phyloP scores from a whole-genome alignment of 2,797 vertebrate species.

The Todus mexicanus region DNA sequence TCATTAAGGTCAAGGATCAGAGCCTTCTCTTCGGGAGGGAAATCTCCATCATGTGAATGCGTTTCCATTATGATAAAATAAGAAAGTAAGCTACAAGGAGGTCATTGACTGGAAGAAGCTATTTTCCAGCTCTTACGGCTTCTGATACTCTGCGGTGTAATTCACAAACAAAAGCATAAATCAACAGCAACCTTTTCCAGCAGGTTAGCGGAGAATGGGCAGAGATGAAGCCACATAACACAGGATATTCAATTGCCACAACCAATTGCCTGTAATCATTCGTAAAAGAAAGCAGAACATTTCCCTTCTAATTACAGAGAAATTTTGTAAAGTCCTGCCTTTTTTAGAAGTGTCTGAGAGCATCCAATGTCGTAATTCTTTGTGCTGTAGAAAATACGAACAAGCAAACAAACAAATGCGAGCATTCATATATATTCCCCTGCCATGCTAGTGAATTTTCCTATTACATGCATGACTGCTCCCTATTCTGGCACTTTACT shows the following conservation, averaged over 20 bases:
- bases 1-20: constrained; percentile 50
- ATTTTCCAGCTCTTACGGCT: constrained; percentile 51
- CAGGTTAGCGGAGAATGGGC: constrained; percentile 4
- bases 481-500: constrained; percentile 12
- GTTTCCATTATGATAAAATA: constrained; percentile 61
- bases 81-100: constrained; percentile 48
- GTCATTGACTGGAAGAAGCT: constrained; percentile 57
- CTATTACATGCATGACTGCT: constrained; percentile 54
- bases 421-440: constrained; percentile 2
- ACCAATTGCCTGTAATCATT: constrained; percentile 39
- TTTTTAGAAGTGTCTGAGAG: neutral
- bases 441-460: constrained; percentile 34
- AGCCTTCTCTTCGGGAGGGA: constrained; percentile 10
- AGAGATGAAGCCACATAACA: constrained; percentile 19
- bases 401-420: constrained; percentile 32
- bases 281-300: constrained; percentile 47
- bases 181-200: constrained; percentile 51
- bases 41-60: constrained; percentile 33
- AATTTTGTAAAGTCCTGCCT: neutral
- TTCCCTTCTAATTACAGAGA: neutral
- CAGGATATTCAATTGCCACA: constrained; percentile 40
- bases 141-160: constrained; percentile 38
- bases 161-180: constrained; percentile 62
- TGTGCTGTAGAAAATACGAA: neutral
- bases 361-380: neutral